Conservation (phyloP, 92 coral and sea anemone species). For the Porites rus region DNA sequence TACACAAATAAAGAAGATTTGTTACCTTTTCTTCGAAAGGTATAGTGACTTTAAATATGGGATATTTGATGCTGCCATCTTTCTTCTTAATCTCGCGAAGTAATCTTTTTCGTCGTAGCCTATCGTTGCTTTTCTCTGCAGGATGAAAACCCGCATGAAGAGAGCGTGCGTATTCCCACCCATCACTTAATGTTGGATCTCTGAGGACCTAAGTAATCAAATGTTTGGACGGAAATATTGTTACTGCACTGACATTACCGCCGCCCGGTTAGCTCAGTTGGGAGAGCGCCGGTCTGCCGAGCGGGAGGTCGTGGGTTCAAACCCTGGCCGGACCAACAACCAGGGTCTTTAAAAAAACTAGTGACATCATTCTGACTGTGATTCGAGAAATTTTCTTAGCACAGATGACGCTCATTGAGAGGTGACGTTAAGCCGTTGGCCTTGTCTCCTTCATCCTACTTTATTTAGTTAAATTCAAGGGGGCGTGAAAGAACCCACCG, state of each 20-base stretch:
- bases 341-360: too few species aligned
- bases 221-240: neutral
- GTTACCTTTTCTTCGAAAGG: constrained; percentile 1
- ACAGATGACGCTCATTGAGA: too few species aligned
- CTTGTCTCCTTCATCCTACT: too few species aligned
- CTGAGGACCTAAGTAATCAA: constrained; percentile 41
- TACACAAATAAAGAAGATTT: neutral
- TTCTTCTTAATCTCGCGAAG: constrained; percentile 54
- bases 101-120: constrained; percentile 81
- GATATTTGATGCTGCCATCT: constrained; percentile 1
- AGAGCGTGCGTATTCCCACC: constrained; percentile 88
- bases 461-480: too few species aligned
- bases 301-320: too few species aligned
- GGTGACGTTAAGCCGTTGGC: too few species aligned
- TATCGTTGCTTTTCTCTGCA: constrained; percentile 73
- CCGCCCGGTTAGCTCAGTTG: neutral
- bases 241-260: neutral
- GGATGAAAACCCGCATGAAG: constrained; percentile 74
- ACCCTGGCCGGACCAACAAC: neutral
- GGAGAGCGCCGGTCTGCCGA: too few species aligned
- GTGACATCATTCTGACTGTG: too few species aligned
- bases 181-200: constrained; percentile 68
- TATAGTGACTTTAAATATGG: constrained; percentile 4
- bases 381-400: too few species aligned
- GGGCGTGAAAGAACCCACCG: too few species aligned